A percentile compares a stretch with the other conserved stretches of the same genome.
Evolutionary conservation across 2,113 vertebrate genomes (phyloP).

Genomic region (Spilogale gracilis): DNA sequence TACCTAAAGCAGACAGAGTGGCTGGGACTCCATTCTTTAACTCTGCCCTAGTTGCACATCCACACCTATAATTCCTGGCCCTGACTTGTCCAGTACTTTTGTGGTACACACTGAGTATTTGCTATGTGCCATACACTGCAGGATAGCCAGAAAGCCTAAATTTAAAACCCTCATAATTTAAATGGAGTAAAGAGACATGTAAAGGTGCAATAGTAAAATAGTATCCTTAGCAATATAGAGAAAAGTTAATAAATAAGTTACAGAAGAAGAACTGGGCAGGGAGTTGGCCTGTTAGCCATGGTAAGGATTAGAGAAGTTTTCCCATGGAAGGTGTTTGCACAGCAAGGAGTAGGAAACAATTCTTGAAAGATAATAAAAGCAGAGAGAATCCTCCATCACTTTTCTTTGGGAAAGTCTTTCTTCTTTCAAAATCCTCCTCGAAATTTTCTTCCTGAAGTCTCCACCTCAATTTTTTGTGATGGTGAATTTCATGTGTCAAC

Average conservation of each 20-base stretch:
- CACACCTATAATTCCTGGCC: background rate
- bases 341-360: background rate
- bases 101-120: background rate
- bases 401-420: background rate
- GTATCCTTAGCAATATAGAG: background rate
- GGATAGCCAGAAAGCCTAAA: background rate
- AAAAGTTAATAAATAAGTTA: background rate
- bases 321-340: background rate
- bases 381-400: background rate
- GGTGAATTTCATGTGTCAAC: background rate
- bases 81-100: background rate
- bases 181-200: background rate
- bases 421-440: background rate
- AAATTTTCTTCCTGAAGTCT: background rate
- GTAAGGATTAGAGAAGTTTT: background rate
- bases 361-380: background rate
- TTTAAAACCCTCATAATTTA: background rate
- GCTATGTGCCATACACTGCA: background rate
- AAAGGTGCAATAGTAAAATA: background rate
- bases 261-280: background rate
- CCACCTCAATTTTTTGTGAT: background rate
- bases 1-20: background rate
- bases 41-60: background rate
- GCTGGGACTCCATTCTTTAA: background rate
- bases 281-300: too few relatives aligned